Evolutionary conservation across 2,888 invertebrate species (phyloP), one percentile per base, ranked within the genome.

Genomic region (Parnassius apollo): DNA sequence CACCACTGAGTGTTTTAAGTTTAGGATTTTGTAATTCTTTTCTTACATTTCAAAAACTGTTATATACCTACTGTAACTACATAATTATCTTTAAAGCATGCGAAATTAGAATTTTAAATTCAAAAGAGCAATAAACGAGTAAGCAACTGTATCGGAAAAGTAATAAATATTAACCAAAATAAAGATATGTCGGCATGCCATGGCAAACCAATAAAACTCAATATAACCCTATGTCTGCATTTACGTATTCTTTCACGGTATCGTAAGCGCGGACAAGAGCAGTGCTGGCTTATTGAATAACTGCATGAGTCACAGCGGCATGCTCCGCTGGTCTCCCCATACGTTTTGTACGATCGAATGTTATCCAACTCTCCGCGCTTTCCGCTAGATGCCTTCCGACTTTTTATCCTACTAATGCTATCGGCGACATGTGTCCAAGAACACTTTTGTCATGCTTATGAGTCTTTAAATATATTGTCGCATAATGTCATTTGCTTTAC

Each of bases 261-360:
- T 70, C 73, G 75, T 81, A 80, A 80, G 77, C 79, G 78, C 76
- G 76, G 71, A 79, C 76, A 77, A 71, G 71, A 74, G 71, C 72
- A 70, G 69, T 71, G 72, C 75, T 75, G 78, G 81, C 75, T 87
- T 88, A 90, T 89, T 87, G 85, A 88, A 90, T 89, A 86, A 87
- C 82, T 83, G 86, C 83, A 86, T 88, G 89, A 90, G 82, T 88
- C 88, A 89, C 84, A 70, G 79, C 74, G 75, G 72, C 79, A 85
- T 80, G 88, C 82, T 83, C 74, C 82, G 77, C 73, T 82, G 86
- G 71, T 56, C 72, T 69, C 84, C 85, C 88, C 83, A 83, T 85
- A 84, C 83, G 85, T 78, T 81, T 77, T 80, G 82, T 77, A 75
- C 72, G 74, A 67, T 67, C 72, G 72, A 70, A 70, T 54, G 59